A percentile compares a stretch with the other conserved stretches of the same genome.
Evolutionary conservation across 30 jellyfish, hydroid and myxozoan species (phyloP).

Genomic region (Chrysaora quinquecirrha): DNA sequence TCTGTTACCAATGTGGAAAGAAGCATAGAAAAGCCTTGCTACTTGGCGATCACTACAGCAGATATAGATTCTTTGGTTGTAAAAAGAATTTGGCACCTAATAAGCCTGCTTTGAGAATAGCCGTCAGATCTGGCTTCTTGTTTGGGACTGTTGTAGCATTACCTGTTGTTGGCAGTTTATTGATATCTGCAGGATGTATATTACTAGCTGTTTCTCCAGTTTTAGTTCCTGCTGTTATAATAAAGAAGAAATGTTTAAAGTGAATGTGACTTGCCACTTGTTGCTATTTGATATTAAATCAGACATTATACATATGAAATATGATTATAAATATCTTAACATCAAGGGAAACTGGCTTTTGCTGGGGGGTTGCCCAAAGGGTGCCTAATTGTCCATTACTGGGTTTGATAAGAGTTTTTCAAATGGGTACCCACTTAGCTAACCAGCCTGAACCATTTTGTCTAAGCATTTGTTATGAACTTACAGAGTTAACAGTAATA

Average conservation of each 20-base stretch:
- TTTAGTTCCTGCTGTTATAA: slow-evolving; percentile 23
- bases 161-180: slow-evolving; percentile 43
- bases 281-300: too few species aligned
- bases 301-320: too few species aligned
- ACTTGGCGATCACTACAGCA: slow-evolving; percentile 81
- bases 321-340: too few species aligned
- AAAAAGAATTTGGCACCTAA: slow-evolving; percentile 65
- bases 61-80: slow-evolving; percentile 80
- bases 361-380: too few species aligned
- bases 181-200: slow-evolving; percentile 49
- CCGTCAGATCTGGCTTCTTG: slow-evolving; percentile 55
- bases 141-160: slow-evolving; percentile 34
- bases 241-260: not conserved
- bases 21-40: slow-evolving; percentile 60
- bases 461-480: too few species aligned
- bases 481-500: too few species aligned
- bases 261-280: too few species aligned
- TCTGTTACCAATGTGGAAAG: slow-evolving; percentile 84
- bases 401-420: too few species aligned
- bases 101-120: slow-evolving; percentile 69
- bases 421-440: too few species aligned
- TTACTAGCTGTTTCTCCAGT: slow-evolving; percentile 49
- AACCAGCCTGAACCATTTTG: too few species aligned
- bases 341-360: too few species aligned
- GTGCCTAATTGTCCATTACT: too few species aligned